Evolutionary conservation across 2,888 invertebrate genomes (phyloP).

Genomic region (Steinernema carpocapsae): DNA sequence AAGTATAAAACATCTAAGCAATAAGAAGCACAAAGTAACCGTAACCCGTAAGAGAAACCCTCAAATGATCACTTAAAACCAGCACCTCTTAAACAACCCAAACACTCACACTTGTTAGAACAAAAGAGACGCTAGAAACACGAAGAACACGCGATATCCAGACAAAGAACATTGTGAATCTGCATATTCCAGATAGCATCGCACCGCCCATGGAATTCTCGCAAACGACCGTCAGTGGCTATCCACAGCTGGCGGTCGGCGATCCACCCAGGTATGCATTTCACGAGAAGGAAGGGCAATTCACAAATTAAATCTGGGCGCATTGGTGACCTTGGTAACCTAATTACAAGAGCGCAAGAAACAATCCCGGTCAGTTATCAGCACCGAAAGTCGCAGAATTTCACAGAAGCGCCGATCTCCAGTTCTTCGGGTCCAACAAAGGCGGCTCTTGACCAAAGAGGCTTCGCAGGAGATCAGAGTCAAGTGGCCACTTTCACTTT

Average conservation of each 20-base stretch:
- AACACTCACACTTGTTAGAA: no score
- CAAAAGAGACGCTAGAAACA: no score
- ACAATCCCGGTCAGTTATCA: slow-evolving; percentile 18
- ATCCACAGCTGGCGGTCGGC: no score
- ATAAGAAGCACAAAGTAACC: no score
- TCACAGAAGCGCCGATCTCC: not conserved
- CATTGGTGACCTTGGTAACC: slow-evolving; percentile 23
- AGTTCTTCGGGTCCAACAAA: not conserved
- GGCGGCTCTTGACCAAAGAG: not conserved
- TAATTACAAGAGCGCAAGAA: slow-evolving; percentile 29
- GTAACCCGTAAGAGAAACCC: no score
- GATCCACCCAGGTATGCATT: slow-evolving; percentile 4
- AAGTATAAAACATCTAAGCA: no score
- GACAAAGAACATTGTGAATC: slow-evolving; percentile 10
- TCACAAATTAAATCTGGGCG: slow-evolving; percentile 26
- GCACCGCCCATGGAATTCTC: not conserved
- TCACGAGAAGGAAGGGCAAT: slow-evolving; percentile 20
- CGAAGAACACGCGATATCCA: no score
- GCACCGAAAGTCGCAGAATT: not conserved
- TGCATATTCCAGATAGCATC: slow-evolving; percentile 25
- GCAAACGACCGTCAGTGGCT: not conserved
- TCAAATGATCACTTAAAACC: no score
- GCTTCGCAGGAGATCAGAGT: not conserved
- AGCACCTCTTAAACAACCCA: no score
- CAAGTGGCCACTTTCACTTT: slow-evolving; percentile 16